Evolutionary conservation across 2,797 vertebrate species (phyloP), one percentile per base, ranked within the genome.

Genomic region (Trachurus trachurus): DNA sequence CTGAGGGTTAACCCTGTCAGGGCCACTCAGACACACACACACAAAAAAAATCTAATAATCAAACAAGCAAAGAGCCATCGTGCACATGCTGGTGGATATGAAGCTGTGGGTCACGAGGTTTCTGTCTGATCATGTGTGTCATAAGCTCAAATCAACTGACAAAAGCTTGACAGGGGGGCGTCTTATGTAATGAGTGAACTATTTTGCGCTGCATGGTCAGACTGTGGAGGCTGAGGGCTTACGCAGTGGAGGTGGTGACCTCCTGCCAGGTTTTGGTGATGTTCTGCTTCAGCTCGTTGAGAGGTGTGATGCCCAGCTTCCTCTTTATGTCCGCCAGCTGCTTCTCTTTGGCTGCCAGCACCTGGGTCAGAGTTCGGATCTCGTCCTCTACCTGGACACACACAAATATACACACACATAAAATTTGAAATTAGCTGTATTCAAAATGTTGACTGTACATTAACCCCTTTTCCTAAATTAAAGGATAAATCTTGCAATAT

Each of bases 221-320:
- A 52, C n/a, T 11, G 34, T 0, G 17, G 19, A 1, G 12, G 53
- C 3, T 5, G 19, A 47, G 66, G 19, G 96, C 98, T 89, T 91
- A 98, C 97, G 96, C 98, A 0, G 83, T 96, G 58, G 98, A 99
- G 77, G 96, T 96, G 74, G 99, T 99, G 86, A 99, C 96, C 0
- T 99, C 98, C 0, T 98, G 98, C 97, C 98, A 98, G 90, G 97
- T 95, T 80, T 96, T 97, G 44, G 93, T 96, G 74, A 99, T 91
- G 90, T 98, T 99, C 83, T 98, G 97, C 83, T 96, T 97, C 47
- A 99, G 91, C 81, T 97, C 98, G 68, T 97, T 97, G 76, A 99
- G 89, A 1, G 98, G 92, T 3, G 97, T 97, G 84, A 99, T 92
- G 62, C 98, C 98, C 82, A 99, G 92, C 82, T 97, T 98, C 88